phyloP scores from a whole-genome alignment of 2,888 invertebrate genomes.

The Heterodera filipjevi region DNA sequence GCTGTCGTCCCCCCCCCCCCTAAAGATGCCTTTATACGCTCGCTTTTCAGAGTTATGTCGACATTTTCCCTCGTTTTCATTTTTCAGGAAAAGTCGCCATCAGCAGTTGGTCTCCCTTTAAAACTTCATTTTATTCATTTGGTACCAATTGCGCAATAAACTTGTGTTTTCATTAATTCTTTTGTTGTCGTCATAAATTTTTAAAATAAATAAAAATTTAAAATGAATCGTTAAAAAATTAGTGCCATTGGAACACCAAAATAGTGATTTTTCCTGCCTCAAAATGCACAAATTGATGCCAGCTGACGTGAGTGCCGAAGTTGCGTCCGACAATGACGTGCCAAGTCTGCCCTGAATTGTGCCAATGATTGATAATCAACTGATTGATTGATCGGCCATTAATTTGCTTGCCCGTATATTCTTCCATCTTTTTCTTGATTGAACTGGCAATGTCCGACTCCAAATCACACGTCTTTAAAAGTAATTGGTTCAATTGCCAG shows the following conservation, averaged over 20 bases:
- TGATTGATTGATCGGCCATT: background rate
- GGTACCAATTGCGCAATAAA: too few species aligned
- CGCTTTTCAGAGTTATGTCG: too few species aligned
- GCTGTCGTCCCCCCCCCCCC: too few species aligned
- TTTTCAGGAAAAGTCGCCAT: too few species aligned
- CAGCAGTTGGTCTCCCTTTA: too few species aligned
- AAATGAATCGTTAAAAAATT: background rate
- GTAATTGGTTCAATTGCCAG: background rate
- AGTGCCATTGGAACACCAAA: slow-evolving; percentile 48
- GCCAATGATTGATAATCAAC: background rate
- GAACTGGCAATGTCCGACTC: slow-evolving; percentile 45
- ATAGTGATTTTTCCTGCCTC: slow-evolving; percentile 47
- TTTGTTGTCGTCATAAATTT: background rate
- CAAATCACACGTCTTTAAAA: slow-evolving; percentile 36
- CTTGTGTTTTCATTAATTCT: too few species aligned
- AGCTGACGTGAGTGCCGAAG: slow-evolving; percentile 48
- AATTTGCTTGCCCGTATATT: slow-evolving; percentile 34
- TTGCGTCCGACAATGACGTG: slow-evolving; percentile 51
- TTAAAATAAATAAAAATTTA: background rate
- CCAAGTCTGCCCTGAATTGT: slow-evolving; percentile 45
- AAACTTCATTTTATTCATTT: too few species aligned
- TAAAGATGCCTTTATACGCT: too few species aligned
- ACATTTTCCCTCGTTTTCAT: too few species aligned
- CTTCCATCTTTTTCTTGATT: slow-evolving; percentile 45
- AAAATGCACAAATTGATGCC: slow-evolving; percentile 47